Evolutionary conservation across 53 echinoderm and acorn worm genomes (phyloP), one percentile per base, ranked within the genome.

Genomic region (Pentamera pediparva): DNA sequence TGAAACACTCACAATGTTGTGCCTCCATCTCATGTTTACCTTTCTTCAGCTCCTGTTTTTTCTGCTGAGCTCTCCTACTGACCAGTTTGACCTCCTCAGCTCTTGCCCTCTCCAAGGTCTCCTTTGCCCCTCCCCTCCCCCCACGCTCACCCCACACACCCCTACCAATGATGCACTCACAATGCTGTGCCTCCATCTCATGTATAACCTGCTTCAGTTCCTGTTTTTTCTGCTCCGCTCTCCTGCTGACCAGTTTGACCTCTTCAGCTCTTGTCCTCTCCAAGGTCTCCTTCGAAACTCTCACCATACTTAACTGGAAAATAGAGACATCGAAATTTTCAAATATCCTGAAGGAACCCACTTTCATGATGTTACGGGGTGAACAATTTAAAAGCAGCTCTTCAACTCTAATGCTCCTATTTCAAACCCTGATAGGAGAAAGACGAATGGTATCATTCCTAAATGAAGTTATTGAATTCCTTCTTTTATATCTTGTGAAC

Each of bases 121-220:
- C 93, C 55, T 81, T 74, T 8, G 84, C 57, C 47, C 81, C 62
- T 30, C 81, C 83, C 30, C 76, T 37, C 28, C 67, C 70, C 69
- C 84, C 81, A 10, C 74, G 75, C 93, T 89, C n/a, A n/a, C n/a
- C n/a, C n/a, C n/a, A n/a, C n/a, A n/a, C n/a, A n/a, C n/a, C n/a
- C n/a, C n/a, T n/a, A n/a, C n/a, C n/a, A 50, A 2, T 3, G 11
- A 3, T 30, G 61, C 34, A 67, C 67, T 79, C 59, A 96, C 96
- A 74, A 65, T 96, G 78, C 70, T 86, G 88, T 35, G 83, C 78
- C 54, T 92, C 89, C 63, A 92, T 70, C 38, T 98, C 86, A 81
- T 92, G 86, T 7, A 98, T 78, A 2, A 80, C 73, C 53, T 98
- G 91, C 61, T 85, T 85, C 26, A 92, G 49, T 27, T 98, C 98